Evolutionary conservation across 2,888 invertebrate genomes (phyloP), one percentile per base, ranked within the genome.

Genomic region (Melinaea marsaeus): DNA sequence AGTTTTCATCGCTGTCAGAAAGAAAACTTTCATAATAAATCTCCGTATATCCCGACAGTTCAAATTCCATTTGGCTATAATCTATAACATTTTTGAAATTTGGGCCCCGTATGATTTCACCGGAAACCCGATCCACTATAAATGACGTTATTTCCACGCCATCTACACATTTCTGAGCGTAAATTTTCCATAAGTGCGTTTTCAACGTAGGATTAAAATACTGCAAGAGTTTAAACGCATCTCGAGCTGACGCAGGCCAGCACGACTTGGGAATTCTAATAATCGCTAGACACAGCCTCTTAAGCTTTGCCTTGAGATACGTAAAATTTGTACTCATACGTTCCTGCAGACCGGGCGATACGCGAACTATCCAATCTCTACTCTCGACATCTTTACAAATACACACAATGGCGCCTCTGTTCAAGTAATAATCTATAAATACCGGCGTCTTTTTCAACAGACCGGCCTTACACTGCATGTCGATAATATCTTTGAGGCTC

Each of bases 61-160:
- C 88, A 66, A 90, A 89, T 13, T 88, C 87, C 78, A 88, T 89
- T 65, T 84, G 84, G 9, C 75, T 75, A 57, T 89, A 89, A 69
- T 90, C 88, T 45, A 90, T 84, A 0, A 88, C 78, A 67, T 90
- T 90, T 71, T 87, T 88, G 61, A 89, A 89, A 0, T 79, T 71
- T 0, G 83, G 83, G 0, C 89, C 88, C 0, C 90, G 77, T 54
- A 90, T 83, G 0, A 88, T 81, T 72, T 90, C 89, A 0, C 85
- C 85, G 0, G 90, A 90, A 0, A 87, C 78, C 32, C 85, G 72
- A 61, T 90, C 89, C 3, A 89, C 83, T 1, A 88, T 61, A 63
- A 90, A 86, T 0, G 83, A 86, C 0, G 88, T 86, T 34, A 72
- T 72, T 67, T 89, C 87, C 0, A 83, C 75, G 13, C 78, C 71